Evolutionary conservation across 2,888 invertebrate species (phyloP), one percentile per base, ranked within the genome.

Genomic region (Clitarchus hookeri): DNA sequence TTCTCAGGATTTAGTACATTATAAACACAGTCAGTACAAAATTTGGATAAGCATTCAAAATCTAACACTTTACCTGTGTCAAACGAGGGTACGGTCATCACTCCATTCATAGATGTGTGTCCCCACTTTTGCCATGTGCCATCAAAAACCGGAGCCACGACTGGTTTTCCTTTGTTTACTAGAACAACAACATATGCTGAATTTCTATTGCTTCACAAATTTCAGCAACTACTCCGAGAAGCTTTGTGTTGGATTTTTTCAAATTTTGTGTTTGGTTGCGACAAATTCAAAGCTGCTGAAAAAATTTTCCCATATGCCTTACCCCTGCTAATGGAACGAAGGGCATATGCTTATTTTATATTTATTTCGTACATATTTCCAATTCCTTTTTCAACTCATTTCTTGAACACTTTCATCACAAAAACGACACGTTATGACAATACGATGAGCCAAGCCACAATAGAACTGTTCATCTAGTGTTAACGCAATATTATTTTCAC

Each of bases 71-170:
- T 80, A 12, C 80, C 80, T 2, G 26, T 80, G 44, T 80, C 27
- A 80, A 65, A 65, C 19, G n/a, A 65, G 11, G 65, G 11, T 80
- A 36, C 36, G 25, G 27, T 36, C 27, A 80, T 26, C 27, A 80
- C 80, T 80, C 27, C 80, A 36, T 80, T 80, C 80, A 80, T 27
- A 80, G 26, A 80, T 36, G 27, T 80, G 23, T 80, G 26, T 4
- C 12, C 26, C 27, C 80, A 12, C 27, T 80, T 80, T 80, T 26
- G 80, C 80, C 80, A 26, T 23, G 23, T 80, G 23, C 80, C 80
- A 26, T 80, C 80, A 80, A 80, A 80, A 13, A 23, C 80, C n/a
- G 80, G 26, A 80, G 80, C 80, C 27, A 26, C 80, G 25, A 12
- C 65, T 65, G 65, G 16, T 19, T 19, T 65, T 65, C 23, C 6